Conservation (phyloP, 2,797 vertebrate species). For the Sarcophilus harrisii region DNA sequence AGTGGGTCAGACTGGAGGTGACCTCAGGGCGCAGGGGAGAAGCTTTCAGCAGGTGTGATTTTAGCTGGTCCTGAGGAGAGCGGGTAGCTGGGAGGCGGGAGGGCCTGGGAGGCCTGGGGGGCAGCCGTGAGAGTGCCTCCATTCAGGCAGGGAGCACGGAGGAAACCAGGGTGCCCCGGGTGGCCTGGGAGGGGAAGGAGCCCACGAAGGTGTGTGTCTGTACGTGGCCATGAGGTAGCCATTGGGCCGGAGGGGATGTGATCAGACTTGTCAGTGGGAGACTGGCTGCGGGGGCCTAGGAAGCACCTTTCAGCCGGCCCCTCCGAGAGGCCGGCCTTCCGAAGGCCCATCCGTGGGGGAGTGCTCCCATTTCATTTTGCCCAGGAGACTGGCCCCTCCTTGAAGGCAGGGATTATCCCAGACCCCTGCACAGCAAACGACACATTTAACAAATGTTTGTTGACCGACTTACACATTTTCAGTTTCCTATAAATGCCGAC, state of each 20-base stretch:
- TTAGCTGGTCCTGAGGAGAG: not conserved
- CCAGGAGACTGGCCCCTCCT: not conserved
- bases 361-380: not conserved
- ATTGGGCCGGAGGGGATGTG: too few species aligned
- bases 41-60: not conserved
- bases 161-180: not conserved
- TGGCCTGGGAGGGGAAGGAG: too few species aligned
- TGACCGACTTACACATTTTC: not conserved
- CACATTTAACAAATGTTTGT: not conserved
- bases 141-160: not conserved
- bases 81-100: not conserved
- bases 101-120: not conserved
- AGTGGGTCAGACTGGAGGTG: not conserved
- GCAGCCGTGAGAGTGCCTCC: not conserved
- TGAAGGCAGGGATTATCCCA: not conserved
- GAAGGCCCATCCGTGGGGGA: not conserved
- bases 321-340: not conserved
- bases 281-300: too few species aligned
- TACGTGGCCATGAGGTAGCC: too few species aligned
- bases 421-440: fast-evolving
- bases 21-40: not conserved
- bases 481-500: not conserved
- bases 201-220: not conserved
- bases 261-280: too few species aligned
- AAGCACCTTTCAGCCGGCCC: too few species aligned